Evolutionary conservation across 2,797 vertebrate species (phyloP).

Genomic region (Oophaga sylvatica): DNA sequence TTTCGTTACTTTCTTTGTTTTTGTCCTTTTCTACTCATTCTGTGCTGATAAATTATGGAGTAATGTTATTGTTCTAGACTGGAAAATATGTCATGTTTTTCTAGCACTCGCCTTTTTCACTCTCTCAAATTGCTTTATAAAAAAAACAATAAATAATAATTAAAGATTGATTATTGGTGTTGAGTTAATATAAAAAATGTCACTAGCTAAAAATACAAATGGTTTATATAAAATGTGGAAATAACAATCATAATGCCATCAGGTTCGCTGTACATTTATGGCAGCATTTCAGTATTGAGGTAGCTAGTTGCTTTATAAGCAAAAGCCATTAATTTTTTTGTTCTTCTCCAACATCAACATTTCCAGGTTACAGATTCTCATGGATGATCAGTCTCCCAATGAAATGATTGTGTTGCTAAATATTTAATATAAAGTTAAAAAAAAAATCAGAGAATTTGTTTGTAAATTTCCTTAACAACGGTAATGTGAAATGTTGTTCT

Average conservation of each 20-base stretch:
- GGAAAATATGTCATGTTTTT: neutral
- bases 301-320: neutral
- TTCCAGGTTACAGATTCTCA: no score
- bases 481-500: no score
- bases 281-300: no score
- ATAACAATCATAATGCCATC: neutral
- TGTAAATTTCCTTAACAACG: no score
- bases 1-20: constrained; percentile 10
- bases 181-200: neutral
- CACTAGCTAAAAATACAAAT: neutral
- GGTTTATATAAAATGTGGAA: neutral
- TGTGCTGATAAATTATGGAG: neutral
- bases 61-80: neutral
- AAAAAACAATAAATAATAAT: neutral
- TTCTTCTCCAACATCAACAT: no score
- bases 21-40: neutral
- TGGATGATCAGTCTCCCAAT: no score
- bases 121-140: constrained; percentile 53
- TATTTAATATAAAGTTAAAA: no score
- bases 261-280: neutral
- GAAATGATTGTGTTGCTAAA: no score
- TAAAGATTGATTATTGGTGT: neutral
- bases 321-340: neutral
- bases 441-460: no score
- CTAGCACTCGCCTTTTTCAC: constrained; percentile 22